Conservation (phyloP, 2,888 invertebrate species). For the Nebria brevicollis region DNA sequence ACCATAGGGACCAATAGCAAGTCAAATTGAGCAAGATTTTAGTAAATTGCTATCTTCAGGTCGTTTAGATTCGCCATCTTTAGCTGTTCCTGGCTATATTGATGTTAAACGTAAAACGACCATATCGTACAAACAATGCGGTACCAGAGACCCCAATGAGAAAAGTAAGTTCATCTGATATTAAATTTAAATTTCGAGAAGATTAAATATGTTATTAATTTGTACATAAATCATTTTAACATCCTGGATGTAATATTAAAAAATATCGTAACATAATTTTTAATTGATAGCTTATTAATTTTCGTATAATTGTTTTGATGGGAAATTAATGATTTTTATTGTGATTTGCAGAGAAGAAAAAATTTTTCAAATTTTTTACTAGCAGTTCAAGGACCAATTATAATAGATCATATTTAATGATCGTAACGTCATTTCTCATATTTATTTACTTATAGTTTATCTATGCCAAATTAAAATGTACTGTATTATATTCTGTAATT, state of each 20-base stretch:
- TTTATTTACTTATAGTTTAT: constrained; percentile 12
- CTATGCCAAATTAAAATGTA: constrained; percentile 10
- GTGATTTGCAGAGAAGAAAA: constrained; percentile 33
- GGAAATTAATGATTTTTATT: background rate
- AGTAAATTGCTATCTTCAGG: constrained; percentile 79
- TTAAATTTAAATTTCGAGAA: too few relatives aligned
- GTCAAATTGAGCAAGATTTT: constrained; percentile 82
- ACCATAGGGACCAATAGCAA: constrained; percentile 76
- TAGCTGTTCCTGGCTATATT: constrained; percentile 81
- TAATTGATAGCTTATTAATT: too few relatives aligned
- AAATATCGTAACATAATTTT: too few relatives aligned
- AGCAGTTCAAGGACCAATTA: background rate
- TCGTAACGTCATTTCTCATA: background rate
- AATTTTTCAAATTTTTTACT: constrained; percentile 35
- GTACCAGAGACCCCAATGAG: constrained; percentile 79
- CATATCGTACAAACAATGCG: constrained; percentile 80
- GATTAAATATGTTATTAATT: too few relatives aligned
- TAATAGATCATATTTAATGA: background rate
- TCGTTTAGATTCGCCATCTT: constrained; percentile 76
- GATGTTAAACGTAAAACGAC: constrained; percentile 76
- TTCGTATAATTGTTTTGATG: background rate
- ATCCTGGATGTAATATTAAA: too few relatives aligned
- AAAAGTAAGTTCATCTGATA: constrained; percentile 62
- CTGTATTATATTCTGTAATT: constrained; percentile 21
- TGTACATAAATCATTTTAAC: too few relatives aligned